Percentiles rank a stretch among this genome's conserved stretches.
These are phyloP conservation scores for Mechanitis messenoides DNA, from an alignment of 2,888 invertebrate genomes.

Conservation along the genomic window DNA sequence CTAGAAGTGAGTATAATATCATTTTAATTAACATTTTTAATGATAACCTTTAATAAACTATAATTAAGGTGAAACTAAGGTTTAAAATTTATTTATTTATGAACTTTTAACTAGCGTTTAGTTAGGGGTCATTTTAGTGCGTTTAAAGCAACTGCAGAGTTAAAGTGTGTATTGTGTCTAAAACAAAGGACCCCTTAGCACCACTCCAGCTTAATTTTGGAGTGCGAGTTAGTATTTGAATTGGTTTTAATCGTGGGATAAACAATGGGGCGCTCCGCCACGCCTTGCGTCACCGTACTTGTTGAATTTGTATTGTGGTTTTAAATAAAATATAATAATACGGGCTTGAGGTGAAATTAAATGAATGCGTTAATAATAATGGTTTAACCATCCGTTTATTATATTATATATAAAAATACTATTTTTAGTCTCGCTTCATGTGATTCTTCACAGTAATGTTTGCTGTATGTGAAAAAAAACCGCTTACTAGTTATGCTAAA, in stretches of 20 bases:
- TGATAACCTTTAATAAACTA: too few relatives aligned
- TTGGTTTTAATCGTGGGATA: conserved; percentile 76
- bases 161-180: conserved; percentile 65
- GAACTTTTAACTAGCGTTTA: conserved; percentile 1
- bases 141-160: conserved; percentile 43
- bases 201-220: conserved; percentile 73
- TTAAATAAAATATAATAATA: conserved; percentile 25
- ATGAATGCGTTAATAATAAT: too few relatives aligned
- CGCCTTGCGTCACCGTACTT: conserved; percentile 47
- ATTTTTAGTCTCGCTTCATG: neutral
- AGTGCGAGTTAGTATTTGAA: conserved; percentile 75
- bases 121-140: conserved; percentile 7
- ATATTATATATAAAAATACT: neutral
- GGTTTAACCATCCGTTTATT: neutral
- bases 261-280: conserved; percentile 67
- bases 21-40: too few relatives aligned
- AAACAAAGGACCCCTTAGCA: conserved; percentile 65
- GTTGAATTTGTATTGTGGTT: conserved; percentile 30
- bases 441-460: too few relatives aligned
- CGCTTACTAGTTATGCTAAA: neutral
- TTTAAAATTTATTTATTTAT: too few relatives aligned
- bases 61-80: too few relatives aligned
- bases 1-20: too few relatives aligned
- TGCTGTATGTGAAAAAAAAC: neutral
- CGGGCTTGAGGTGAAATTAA: conserved; percentile 18